These are phyloP conservation scores for Plagiodera versicolora DNA, from an alignment of 2,888 invertebrate species.

Conservation along the genomic window DNA sequence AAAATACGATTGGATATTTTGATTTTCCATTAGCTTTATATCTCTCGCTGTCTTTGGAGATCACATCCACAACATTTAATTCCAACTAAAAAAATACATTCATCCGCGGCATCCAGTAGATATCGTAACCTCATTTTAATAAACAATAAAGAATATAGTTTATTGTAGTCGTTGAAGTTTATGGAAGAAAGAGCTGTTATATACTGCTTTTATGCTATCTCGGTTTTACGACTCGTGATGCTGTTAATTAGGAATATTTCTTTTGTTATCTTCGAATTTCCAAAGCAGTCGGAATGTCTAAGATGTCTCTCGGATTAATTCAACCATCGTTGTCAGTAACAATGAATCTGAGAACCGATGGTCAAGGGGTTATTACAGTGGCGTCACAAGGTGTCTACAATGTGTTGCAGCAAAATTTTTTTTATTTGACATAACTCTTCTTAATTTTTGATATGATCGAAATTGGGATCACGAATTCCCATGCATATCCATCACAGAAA, in stretches of 20 bases:
- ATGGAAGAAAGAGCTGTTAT: conserved; percentile 33
- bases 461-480: too few relatives aligned
- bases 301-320: conserved; percentile 16
- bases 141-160: conserved; percentile 46
- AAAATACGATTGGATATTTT: background rate
- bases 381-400: background rate
- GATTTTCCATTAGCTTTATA: background rate
- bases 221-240: conserved; percentile 29
- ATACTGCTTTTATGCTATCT: conserved; percentile 32
- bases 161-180: conserved; percentile 33
- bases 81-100: conserved; percentile 12
- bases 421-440: too few relatives aligned
- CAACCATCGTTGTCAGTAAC: background rate
- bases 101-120: conserved; percentile 28
- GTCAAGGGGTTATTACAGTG: background rate
- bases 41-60: background rate
- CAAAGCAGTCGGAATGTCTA: conserved; percentile 21
- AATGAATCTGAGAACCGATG: conserved; percentile 3
- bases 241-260: conserved; percentile 34
- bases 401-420: too few relatives aligned
- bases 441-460: too few relatives aligned
- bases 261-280: conserved; percentile 33
- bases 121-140: conserved; percentile 50
- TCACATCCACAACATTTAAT: conserved; percentile 2
- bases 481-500: too few relatives aligned